Evolutionary conservation across 2,797 vertebrate genomes (phyloP), one percentile per base, ranked within the genome.

Genomic region (Galago senegalensis): DNA sequence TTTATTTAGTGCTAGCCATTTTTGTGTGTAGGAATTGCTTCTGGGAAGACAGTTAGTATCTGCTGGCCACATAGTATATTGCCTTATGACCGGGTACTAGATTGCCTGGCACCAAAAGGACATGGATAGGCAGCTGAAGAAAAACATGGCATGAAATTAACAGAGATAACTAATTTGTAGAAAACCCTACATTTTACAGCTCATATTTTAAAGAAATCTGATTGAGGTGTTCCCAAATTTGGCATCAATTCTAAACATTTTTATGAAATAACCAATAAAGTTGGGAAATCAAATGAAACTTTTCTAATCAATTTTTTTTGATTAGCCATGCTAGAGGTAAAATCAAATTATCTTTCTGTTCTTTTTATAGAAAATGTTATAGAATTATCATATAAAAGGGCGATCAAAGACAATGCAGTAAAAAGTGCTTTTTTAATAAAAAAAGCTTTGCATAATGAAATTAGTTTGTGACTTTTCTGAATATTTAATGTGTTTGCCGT

Each of bases 161-260:
- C 37, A 84, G 67, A 76, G 77, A 11, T 53, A 84, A 43, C 20
- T 31, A 34, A 93, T 75, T 56, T 80, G 67, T 67, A 53, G n/a
- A 77, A 77, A 65, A 63, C 56, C 61, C 37, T 29, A 56, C 17
- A 46, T 92, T 84, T 93, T 91, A 70, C 5, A 95, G 60, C n/a
- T 96, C 14, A 76, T 67, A 83, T 49, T 75, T 87, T 84, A 89
- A 93, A 70, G 60, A 89, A 94, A 87, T 0, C 9, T 80, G 43
- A 40, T 87, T 3, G 79, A 83, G 9, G 0, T 76, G 81, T 91
- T 46, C 23, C 16, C 46, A 84, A 92, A 91, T 65, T 87, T 37
- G 37, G 53, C 18, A 82, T 89, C 9, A 87, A 16, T 61, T 7
- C 40, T 89, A 80, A 87, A 56, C 21, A 13, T 13, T n/a, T 73